Evolutionary conservation across 2,113 vertebrate genomes (phyloP).

Genomic region (Polyodon spathula): DNA sequence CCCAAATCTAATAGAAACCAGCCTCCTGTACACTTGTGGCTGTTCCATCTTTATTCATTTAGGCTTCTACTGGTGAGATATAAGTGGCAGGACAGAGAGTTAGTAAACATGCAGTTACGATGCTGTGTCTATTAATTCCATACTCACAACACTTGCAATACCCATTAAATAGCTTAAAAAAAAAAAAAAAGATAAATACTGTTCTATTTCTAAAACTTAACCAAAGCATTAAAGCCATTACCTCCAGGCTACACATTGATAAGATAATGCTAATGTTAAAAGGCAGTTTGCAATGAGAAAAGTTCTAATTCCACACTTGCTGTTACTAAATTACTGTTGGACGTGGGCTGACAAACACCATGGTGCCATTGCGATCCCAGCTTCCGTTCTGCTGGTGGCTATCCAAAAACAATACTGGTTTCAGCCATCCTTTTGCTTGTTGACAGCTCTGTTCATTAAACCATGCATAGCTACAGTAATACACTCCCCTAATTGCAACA

Average conservation of each 20-base stretch:
- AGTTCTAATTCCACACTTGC: no score
- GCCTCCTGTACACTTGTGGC: not conserved
- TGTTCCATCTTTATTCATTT: not conserved
- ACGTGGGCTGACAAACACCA: no score
- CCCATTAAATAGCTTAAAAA: not conserved
- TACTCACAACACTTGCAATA: not conserved
- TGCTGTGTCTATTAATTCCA: not conserved
- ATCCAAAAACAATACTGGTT: no score
- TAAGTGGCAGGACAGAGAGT: not conserved
- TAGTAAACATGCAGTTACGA: not conserved
- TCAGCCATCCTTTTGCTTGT: no score
- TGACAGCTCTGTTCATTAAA: no score
- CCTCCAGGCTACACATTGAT: not conserved
- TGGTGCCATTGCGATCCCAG: no score
- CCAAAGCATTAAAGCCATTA: constrained; percentile 3
- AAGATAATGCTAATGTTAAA: constrained; percentile 4
- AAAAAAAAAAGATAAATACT: not conserved
- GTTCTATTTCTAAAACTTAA: not conserved
- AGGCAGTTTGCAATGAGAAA: not conserved
- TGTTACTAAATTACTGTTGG: no score
- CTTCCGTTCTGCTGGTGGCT: no score
- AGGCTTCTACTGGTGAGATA: not conserved
- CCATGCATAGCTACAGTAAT: no score
- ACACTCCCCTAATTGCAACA: no score
- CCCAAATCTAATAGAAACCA: not conserved